Evolutionary conservation across 2,113 vertebrate species (phyloP).

Genomic region (Xiphophorus couchianus): DNA sequence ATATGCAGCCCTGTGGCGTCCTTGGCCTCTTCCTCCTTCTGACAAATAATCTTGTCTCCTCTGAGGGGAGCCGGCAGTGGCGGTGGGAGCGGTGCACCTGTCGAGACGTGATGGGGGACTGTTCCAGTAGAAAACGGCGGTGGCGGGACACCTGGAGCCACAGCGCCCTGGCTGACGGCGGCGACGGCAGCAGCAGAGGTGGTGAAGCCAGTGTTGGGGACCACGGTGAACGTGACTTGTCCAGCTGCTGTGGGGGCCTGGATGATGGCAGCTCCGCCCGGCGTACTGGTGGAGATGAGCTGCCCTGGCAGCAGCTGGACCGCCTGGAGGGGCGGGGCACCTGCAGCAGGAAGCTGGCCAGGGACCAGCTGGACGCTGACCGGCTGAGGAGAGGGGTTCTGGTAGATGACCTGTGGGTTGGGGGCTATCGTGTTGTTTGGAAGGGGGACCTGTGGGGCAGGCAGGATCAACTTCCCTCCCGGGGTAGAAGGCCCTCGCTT

Average conservation of each 20-base stretch:
- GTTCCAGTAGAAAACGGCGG: constrained; percentile 82
- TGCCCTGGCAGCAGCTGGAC: constrained; percentile 95
- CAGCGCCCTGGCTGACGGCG: constrained; percentile 89
- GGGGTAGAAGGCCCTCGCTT: constrained; percentile 97
- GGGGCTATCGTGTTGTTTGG: constrained; percentile 88
- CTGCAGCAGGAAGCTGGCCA: constrained; percentile 85
- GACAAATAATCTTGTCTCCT: constrained; percentile 99
- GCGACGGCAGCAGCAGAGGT: constrained; percentile 86
- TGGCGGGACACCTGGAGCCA: constrained; percentile 84
- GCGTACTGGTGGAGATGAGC: constrained; percentile 89
- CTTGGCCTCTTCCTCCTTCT: constrained; percentile 99
- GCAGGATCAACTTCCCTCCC: constrained; percentile 97
- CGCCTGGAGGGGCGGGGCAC: constrained; percentile 85
- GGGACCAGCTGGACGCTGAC: constrained; percentile 96
- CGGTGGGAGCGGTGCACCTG: constrained; percentile 76
- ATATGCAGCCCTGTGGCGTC: constrained; percentile 97
- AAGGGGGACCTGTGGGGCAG: constrained; percentile 95
- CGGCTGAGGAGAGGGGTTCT: constrained; percentile 83
- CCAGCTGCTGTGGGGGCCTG: constrained; percentile 89
- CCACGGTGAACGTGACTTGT: constrained; percentile 98
- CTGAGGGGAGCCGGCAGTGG: constrained; percentile 87
- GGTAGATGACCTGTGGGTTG: constrained; percentile 95
- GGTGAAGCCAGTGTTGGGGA: constrained; percentile 96
- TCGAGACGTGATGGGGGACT: constrained; percentile 70
- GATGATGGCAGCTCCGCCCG: constrained; percentile 91